Conservation (phyloP, 2,888 invertebrate species). For the Kuschelorhynchus macadamiae region DNA sequence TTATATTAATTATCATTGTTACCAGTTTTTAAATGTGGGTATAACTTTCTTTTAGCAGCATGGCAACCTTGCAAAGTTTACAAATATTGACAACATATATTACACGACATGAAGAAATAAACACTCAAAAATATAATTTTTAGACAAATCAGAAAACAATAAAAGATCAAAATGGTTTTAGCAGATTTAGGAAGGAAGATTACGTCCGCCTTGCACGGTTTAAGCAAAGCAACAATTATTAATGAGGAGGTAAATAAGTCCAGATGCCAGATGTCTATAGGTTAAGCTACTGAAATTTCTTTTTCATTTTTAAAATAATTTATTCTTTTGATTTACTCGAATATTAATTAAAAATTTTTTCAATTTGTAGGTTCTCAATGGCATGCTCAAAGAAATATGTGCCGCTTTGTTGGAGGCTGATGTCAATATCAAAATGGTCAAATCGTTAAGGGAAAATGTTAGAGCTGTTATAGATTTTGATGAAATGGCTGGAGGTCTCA, state of each 20-base stretch:
- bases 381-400: conserved; percentile 99
- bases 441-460: conserved; percentile 97
- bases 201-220: conserved; percentile 95
- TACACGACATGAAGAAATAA: conserved; percentile 15
- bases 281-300: conserved; percentile 9
- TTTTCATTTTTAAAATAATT: background rate
- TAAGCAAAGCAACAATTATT: conserved; percentile 98
- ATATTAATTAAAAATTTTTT: too few species aligned
- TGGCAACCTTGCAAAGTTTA: too few species aligned
- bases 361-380: conserved; percentile 87
- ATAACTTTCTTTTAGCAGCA: too few species aligned
- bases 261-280: conserved; percentile 45
- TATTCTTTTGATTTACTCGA: too few species aligned
- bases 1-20: too few species aligned
- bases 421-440: conserved; percentile 95
- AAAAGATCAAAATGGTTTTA: conserved; percentile 89
- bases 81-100: conserved; percentile 17
- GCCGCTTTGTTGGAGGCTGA: conserved; percentile 97
- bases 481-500: conserved; percentile 98
- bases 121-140: conserved; percentile 24
- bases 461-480: conserved; percentile 98
- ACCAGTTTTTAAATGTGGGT: too few species aligned
- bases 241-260: conserved; percentile 89
- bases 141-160: conserved; percentile 12
- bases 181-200: conserved; percentile 99